Conservation (phyloP, 1,140 invertebrate species). For the Hycleus cichorii region DNA sequence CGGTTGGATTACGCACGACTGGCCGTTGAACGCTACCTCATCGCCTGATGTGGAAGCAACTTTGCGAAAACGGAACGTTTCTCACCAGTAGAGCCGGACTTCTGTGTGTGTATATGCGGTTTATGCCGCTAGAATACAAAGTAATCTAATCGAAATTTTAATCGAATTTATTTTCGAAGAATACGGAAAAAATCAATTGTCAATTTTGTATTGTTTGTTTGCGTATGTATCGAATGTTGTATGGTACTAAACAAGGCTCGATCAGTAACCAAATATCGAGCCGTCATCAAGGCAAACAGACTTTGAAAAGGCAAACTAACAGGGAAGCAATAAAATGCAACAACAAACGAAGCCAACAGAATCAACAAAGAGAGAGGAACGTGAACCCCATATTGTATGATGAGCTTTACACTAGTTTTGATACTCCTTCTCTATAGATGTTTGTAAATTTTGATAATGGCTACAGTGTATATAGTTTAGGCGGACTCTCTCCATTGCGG, state of each 20-base stretch:
- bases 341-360: slow-evolving; percentile 1
- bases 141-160: no score
- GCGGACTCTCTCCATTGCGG: not conserved
- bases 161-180: no score
- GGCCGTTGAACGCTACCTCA: slow-evolving; percentile 6
- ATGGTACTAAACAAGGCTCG: slow-evolving; percentile 1
- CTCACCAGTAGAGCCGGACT: no score
- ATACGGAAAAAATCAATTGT: no score
- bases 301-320: slow-evolving; percentile 1
- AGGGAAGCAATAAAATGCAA: slow-evolving; percentile 14
- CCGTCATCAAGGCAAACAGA: slow-evolving; percentile 7
- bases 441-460: slow-evolving; percentile 15
- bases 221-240: no score
- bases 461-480: not conserved
- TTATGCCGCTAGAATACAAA: no score
- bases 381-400: slow-evolving; percentile 5
- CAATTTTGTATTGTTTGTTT: no score
- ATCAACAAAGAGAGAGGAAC: not conserved
- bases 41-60: slow-evolving; percentile 14
- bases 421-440: slow-evolving; percentile 1
- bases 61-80: no score
- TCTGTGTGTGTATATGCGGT: no score
- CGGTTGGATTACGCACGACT: slow-evolving; percentile 15
- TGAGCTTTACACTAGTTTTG: slow-evolving; percentile 4
- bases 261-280: slow-evolving; percentile 11